These are phyloP conservation scores for Achatina immaculata DNA, from an alignment of 1,140 invertebrate genomes.

Conservation along the genomic window DNA sequence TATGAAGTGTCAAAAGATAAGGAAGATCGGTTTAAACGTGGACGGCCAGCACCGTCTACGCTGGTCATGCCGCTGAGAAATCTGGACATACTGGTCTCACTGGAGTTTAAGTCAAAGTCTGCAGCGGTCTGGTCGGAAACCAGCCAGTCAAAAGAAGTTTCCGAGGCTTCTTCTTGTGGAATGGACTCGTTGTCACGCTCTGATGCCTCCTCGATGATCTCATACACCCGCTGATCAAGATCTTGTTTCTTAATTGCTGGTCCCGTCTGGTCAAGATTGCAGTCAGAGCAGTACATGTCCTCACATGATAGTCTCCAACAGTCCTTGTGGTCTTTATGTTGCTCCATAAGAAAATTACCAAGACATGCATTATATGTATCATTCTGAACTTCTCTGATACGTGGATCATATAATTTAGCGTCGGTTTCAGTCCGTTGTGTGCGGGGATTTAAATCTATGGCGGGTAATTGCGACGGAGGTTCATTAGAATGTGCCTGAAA, in stretches of 20 bases:
- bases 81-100: not conserved
- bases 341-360: too few relatives aligned
- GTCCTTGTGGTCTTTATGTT: too few relatives aligned
- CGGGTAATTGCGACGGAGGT: too few relatives aligned
- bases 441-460: too few relatives aligned
- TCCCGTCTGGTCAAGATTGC: not conserved
- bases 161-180: not conserved
- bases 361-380: too few relatives aligned
- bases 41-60: not conserved
- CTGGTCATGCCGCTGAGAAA: not conserved
- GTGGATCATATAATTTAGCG: too few relatives aligned
- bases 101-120: too few relatives aligned
- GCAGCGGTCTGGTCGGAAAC: too few relatives aligned
- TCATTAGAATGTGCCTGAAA: too few relatives aligned
- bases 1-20: not conserved
- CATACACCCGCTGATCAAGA: not conserved
- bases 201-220: not conserved
- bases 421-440: too few relatives aligned
- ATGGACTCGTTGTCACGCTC: not conserved
- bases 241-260: not conserved
- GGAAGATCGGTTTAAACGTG: not conserved
- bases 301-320: too few relatives aligned
- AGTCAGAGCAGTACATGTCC: not conserved
- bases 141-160: not conserved
- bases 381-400: too few relatives aligned